A percentile compares a stretch with the other conserved stretches of the same genome.
phyloP scores from a whole-genome alignment of 2,113 vertebrate species.

The Conger conger region DNA sequence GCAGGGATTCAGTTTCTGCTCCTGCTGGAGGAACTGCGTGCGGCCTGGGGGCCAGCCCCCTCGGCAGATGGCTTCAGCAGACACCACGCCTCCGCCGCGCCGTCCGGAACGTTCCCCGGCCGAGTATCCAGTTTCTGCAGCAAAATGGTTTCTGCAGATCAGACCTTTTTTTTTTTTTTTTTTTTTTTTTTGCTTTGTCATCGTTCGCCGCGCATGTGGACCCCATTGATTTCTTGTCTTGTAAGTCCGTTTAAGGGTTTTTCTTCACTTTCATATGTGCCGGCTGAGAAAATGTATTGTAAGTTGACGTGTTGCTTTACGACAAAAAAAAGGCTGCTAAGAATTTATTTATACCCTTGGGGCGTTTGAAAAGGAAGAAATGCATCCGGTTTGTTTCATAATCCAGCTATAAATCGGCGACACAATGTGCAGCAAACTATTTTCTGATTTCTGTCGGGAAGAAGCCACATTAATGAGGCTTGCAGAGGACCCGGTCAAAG shows the following conservation, averaged over 20 bases:
- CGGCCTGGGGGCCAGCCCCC: background rate
- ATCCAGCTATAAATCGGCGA: background rate
- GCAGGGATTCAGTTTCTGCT: conserved; percentile 34
- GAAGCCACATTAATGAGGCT: background rate
- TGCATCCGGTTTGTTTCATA: background rate
- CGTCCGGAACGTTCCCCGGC: background rate
- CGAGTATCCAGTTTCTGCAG: background rate
- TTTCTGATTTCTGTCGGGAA: background rate
- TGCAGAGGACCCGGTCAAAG: background rate
- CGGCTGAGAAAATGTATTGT: background rate
- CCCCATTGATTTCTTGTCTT: background rate
- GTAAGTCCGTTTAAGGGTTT: background rate
- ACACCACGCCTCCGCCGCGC: background rate
- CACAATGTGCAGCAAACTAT: conserved; percentile 8
- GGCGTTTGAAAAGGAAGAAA: background rate
- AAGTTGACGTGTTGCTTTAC: background rate
- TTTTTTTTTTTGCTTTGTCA: background rate
- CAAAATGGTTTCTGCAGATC: conserved; percentile 13
- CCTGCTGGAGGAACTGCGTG: conserved; percentile 15
- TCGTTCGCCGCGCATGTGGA: background rate
- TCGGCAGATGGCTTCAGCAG: conserved; percentile 36
- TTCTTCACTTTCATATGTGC: background rate
- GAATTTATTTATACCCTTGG: background rate
- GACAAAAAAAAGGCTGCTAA: background rate
- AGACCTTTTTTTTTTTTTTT: background rate